Evolutionary conservation across 2,888 invertebrate species (phyloP).

Genomic region (Magallana nippona): DNA sequence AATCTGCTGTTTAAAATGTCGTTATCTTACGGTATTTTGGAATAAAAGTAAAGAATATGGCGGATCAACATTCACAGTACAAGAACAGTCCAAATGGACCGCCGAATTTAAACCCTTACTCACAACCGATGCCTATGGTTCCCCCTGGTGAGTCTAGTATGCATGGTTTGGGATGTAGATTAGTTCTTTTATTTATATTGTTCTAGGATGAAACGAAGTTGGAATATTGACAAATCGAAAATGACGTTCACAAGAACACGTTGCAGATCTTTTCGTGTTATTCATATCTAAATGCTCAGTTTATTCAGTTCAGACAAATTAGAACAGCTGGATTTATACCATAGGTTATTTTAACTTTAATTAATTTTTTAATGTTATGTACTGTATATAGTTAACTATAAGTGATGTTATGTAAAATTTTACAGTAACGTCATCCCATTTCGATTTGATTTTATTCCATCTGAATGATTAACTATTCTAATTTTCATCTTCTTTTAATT

Average conservation of each 20-base stretch:
- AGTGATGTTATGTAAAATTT: no score
- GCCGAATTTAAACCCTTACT: background rate
- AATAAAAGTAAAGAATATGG: constrained; percentile 15
- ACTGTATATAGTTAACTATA: no score
- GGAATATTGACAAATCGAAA: background rate
- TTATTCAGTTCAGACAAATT: no score
- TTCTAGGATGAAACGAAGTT: background rate
- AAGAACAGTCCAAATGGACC: constrained; percentile 20
- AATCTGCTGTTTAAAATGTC: background rate
- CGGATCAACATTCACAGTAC: constrained; percentile 20
- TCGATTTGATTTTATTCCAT: no score
- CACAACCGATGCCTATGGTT: background rate
- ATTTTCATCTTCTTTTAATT: background rate
- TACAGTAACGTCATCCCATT: no score
- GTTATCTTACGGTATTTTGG: background rate
- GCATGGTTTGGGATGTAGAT: background rate
- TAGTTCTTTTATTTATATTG: background rate
- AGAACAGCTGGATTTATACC: no score
- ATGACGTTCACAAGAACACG: constrained; percentile 27
- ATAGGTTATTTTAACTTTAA: no score
- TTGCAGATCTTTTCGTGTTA: background rate
- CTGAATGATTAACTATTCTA: background rate
- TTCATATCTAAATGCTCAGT: no score
- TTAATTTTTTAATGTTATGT: no score
- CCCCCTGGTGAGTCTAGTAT: background rate